Evolutionary conservation across 2,888 invertebrate species (phyloP).

Genomic region (Endotricha flammealis): DNA sequence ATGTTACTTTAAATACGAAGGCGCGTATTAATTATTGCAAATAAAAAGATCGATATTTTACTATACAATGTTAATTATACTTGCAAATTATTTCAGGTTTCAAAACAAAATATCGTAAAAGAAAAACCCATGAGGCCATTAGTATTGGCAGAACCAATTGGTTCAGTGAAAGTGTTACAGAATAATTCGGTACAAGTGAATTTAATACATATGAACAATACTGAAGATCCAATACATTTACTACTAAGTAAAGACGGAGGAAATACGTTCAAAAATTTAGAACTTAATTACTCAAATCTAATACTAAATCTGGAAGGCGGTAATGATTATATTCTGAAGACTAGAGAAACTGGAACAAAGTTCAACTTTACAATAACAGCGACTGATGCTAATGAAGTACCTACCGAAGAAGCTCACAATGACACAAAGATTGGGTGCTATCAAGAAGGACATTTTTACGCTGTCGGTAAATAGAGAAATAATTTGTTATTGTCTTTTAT

Average conservation of each 20-base stretch:
- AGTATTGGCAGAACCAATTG: conserved; percentile 59
- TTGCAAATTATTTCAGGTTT: too few relatives aligned
- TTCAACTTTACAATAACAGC: conserved; percentile 68
- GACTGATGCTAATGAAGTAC: conserved; percentile 38
- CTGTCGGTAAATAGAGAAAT: conserved; percentile 48
- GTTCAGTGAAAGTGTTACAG: conserved; percentile 64
- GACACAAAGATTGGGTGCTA: conserved; percentile 49
- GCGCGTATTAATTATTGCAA: too few relatives aligned
- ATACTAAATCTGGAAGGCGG: conserved; percentile 64
- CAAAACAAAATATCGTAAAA: too few relatives aligned
- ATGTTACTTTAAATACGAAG: too few relatives aligned
- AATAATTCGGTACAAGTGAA: conserved; percentile 71
- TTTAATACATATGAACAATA: conserved; percentile 54
- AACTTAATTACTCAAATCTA: conserved; percentile 58
- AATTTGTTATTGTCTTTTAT: not conserved
- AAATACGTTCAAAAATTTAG: conserved; percentile 50
- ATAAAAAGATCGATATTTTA: too few relatives aligned
- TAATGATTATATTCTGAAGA: conserved; percentile 64
- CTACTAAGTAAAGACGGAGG: conserved; percentile 63
- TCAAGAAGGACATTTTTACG: conserved; percentile 56
- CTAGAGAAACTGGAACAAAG: conserved; percentile 66
- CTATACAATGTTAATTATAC: too few relatives aligned
- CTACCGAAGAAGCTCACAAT: conserved; percentile 33
- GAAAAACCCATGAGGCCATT: conserved; percentile 43
- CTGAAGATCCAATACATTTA: conserved; percentile 57